These are phyloP conservation scores for Colletes gigas DNA, from an alignment of 1,140 invertebrate genomes.

Conservation along the genomic window DNA sequence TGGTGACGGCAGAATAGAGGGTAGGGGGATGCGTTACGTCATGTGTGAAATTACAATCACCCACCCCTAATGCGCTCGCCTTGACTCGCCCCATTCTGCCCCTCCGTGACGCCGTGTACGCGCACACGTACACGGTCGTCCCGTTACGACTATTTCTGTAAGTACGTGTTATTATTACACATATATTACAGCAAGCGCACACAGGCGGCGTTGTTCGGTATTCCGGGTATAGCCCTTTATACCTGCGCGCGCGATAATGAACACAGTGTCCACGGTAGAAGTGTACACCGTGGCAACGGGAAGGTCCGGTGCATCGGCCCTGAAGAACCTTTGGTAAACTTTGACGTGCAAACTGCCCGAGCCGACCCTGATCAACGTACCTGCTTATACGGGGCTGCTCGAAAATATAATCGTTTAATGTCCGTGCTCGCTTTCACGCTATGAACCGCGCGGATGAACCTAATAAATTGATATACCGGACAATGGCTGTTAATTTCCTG, in stretches of 20 bases:
- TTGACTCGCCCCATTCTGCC: constrained; percentile 50
- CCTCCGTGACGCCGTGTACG: background rate
- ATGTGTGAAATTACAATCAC: constrained; percentile 77
- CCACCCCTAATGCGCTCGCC: constrained; percentile 67
- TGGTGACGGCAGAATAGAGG: constrained; percentile 35
- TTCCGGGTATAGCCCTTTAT: constrained; percentile 19
- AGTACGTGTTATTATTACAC: constrained; percentile 29
- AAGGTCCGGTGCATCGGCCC: constrained; percentile 38
- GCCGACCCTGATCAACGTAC: constrained; percentile 32
- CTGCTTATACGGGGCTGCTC: constrained; percentile 45
- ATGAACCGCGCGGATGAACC: constrained; percentile 1
- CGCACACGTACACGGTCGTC: background rate
- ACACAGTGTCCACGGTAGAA: constrained; percentile 24
- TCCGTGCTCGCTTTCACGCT: constrained; percentile 34
- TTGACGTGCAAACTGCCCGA: constrained; percentile 57
- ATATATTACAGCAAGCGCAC: background rate
- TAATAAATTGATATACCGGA: constrained; percentile 57
- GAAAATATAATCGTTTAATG: constrained; percentile 64
- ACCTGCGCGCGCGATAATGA: constrained; percentile 28
- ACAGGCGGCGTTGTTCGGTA: background rate
- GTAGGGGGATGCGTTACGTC: constrained; percentile 61
- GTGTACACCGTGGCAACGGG: constrained; percentile 5
- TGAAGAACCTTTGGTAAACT: constrained; percentile 64
- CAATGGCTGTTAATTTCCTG: constrained; percentile 47
- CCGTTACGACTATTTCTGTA: constrained; percentile 39